Evolutionary conservation across 2,888 invertebrate species (phyloP).

Genomic region (Linnaemya tessellans): DNA sequence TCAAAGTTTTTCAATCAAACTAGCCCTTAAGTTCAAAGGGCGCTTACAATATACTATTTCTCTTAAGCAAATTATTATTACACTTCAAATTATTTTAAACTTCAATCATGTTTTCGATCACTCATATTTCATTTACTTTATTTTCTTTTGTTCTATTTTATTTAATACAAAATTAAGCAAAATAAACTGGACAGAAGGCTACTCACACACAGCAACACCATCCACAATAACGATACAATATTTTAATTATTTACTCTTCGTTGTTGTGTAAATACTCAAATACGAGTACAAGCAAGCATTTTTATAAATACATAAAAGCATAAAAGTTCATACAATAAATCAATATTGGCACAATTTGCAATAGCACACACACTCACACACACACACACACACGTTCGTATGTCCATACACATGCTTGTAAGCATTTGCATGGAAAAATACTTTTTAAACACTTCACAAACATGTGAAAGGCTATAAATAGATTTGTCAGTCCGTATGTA

Average conservation of each 20-base stretch:
- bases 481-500: no score
- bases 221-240: constrained; percentile 29
- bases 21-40: no score
- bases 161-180: constrained; percentile 3
- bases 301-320: not conserved
- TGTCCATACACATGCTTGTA: no score
- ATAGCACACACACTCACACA: not conserved
- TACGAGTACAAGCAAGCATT: not conserved
- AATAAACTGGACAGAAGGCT: not conserved
- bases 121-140: not conserved
- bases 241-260: constrained; percentile 59
- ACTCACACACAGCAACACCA: not conserved
- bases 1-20: no score
- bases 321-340: constrained; percentile 28
- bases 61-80: no score
- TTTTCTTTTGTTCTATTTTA: constrained; percentile 1
- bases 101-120: not conserved
- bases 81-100: not conserved
- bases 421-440: no score
- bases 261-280: constrained; percentile 31
- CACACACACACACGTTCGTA: not conserved
- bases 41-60: no score
- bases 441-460: no score
- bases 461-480: no score
- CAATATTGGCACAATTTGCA: constrained; percentile 23